Base-by-base conservation (phyloP, 2,797 vertebrate species). In the Sebastes melanostomus region DNA sequence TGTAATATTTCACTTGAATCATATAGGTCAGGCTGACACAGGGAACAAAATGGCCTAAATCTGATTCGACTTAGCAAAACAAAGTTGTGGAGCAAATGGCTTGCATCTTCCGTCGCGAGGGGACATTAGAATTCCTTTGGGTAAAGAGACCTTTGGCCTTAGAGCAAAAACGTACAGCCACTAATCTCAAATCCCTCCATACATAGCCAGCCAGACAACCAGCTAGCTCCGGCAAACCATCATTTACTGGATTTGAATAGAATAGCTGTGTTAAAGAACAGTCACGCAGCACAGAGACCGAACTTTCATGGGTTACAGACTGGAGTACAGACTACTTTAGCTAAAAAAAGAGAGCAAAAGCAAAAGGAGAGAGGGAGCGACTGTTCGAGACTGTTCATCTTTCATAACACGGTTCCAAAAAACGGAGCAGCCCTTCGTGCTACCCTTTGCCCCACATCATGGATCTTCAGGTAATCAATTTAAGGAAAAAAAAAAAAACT, bases 11-110 rank as follows among this genome's bases (percentile, higher is more conserved):
- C 74, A 80, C 63, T 83, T 71, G 71, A 88, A 86, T 87, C 81
- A 88, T 82, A 84, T 73, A 88, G 86, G 82, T 88, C 89, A 86
- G 77, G 69, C 86, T 73, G 81, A 92, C 86, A 85, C 81, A 22
- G 38, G 72, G 79, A 85, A 91, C 82, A 89, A 93, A 89, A 88
- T 65, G 77, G 80, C 80, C 85, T 77, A 71, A 81, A 91, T 88
- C 67, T 72, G 55, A 87, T 84, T 83, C 14, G 29, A 73, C 66
- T 80, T 72, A 55, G 72, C 76, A 69, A 87, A 87, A 88, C 83
- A 77, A 87, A 82, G 77, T 69, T 72, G 65, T 68, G 61, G 72
- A 81, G 83, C 56, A 46, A 82, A 85, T 16, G 70, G 66, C 58
- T 80, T 63, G 69, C 66, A 70, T 87, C 78, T 77, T 81, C 61